Conservation (phyloP, 2,888 invertebrate species). For the Marronus borbonicus region DNA sequence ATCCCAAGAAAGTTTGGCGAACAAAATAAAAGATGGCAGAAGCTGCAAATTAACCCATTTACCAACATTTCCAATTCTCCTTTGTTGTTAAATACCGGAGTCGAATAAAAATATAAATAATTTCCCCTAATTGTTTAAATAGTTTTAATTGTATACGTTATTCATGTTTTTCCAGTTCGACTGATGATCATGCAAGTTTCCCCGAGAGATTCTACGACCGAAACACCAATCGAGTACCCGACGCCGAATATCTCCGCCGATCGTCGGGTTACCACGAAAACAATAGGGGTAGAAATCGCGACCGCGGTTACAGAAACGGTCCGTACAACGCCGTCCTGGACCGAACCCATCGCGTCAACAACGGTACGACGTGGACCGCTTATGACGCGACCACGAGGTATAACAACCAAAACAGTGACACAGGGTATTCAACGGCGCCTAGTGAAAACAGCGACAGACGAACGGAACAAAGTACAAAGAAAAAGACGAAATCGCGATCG, state of each 20-base stretch:
- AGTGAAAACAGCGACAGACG: slow-evolving; percentile 61
- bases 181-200: slow-evolving; percentile 72
- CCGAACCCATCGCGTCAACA: slow-evolving; percentile 59
- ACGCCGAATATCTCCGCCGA: slow-evolving; percentile 65
- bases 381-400: slow-evolving; percentile 55
- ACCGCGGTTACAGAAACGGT: slow-evolving; percentile 70
- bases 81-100: too few relatives aligned
- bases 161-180: slow-evolving; percentile 65
- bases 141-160: not conserved
- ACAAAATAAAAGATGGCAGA: not conserved
- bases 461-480: slow-evolving; percentile 64
- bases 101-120: too few relatives aligned
- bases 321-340: slow-evolving; percentile 68
- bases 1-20: too few relatives aligned
- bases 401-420: slow-evolving; percentile 58
- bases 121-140: too few relatives aligned
- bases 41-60: too few relatives aligned
- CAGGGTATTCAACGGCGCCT: slow-evolving; percentile 69
- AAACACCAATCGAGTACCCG: slow-evolving; percentile 62
- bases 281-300: slow-evolving; percentile 68
- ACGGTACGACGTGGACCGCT: slow-evolving; percentile 53
- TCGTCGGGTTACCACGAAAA: slow-evolving; percentile 69
- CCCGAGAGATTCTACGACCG: slow-evolving; percentile 74
- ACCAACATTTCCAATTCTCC: too few relatives aligned
- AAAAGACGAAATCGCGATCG: slow-evolving; percentile 70